Percentiles rank a stretch among this genome's conserved stretches.
Evolutionary conservation across 1,140 invertebrate genomes (phyloP).

Genomic region (Sipha flava): DNA sequence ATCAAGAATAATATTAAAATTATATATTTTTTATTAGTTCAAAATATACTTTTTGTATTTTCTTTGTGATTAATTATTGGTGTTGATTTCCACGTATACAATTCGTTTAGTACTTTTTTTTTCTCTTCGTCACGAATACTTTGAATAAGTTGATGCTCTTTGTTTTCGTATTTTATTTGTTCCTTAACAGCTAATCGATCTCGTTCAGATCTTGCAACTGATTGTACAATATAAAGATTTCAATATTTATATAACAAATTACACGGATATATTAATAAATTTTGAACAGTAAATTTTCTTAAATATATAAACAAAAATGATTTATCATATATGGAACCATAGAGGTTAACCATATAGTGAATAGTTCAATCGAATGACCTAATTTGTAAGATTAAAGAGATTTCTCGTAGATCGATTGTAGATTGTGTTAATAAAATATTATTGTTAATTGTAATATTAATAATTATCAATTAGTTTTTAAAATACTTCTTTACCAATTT

Average conservation of each 20-base stretch:
- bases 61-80: neutral
- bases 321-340: no score
- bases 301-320: neutral
- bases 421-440: no score
- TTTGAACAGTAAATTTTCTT: neutral
- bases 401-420: no score
- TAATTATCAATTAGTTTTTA: neutral
- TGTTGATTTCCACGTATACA: constrained; percentile 54
- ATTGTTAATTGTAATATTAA: no score
- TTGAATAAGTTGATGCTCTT: constrained; percentile 50
- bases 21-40: neutral
- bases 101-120: constrained; percentile 54
- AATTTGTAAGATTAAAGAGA: no score
- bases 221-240: neutral
- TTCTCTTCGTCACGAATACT: constrained; percentile 49
- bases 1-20: neutral
- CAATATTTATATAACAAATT: neutral
- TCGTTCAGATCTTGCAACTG: constrained; percentile 44
- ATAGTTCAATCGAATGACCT: no score
- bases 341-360: no score
- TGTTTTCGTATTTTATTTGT: constrained; percentile 53
- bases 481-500: constrained; percentile 49
- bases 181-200: constrained; percentile 51
- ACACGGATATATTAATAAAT: constrained; percentile 8
- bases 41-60: neutral